Evolutionary conservation across 2,113 vertebrate genomes (phyloP), one percentile per base, ranked within the genome.

Genomic region (Telmatochromis sp.): DNA sequence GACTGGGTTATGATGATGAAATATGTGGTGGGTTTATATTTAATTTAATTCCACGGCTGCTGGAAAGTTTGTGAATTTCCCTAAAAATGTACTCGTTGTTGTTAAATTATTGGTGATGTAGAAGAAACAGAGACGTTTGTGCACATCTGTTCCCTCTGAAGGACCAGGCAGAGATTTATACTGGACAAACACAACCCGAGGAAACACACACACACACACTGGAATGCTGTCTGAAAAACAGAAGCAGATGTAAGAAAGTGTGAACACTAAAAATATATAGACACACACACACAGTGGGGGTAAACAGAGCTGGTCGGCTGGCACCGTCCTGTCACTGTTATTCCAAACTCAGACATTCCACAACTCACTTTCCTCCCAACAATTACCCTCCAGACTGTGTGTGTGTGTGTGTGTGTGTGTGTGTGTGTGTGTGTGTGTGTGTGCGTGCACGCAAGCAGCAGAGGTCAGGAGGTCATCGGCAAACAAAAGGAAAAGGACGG

Each of bases 301-400:
- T 82, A 90, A 92, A 89, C 86, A 87, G 75, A 75, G 79, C 9
- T 21, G 35, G 50, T 55, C 19, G 87, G 40, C 60, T 89, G 89
- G 86, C 88, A 68, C 33, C 42, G 23, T n/a, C 45, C 83, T 84
- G 83, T 85, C 87, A 11, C 15, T 55, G 90, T 89, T 88, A 85
- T 85, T 92, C 78, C 90, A 90, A 89, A 91, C 84, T 87, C 89
- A 92, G 80, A 93, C 93, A 94, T 93, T 93, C 93, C 90, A 73
- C 79, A 68, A 71, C 58, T 78, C 40, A 23, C 80, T 86, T 84
- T 89, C 71, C 86, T 88, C 81, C 17, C 12, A 2, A 84, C 88
- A 85, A 84, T 86, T 54, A 81, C 81, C 82, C 80, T 65, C 14
- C 51, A 31, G 42, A 65, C 26, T 31, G 13, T 31, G 71, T 78